Base-by-base conservation (phyloP, 2,113 vertebrate species). In the Rattus norvegicus region DNA sequence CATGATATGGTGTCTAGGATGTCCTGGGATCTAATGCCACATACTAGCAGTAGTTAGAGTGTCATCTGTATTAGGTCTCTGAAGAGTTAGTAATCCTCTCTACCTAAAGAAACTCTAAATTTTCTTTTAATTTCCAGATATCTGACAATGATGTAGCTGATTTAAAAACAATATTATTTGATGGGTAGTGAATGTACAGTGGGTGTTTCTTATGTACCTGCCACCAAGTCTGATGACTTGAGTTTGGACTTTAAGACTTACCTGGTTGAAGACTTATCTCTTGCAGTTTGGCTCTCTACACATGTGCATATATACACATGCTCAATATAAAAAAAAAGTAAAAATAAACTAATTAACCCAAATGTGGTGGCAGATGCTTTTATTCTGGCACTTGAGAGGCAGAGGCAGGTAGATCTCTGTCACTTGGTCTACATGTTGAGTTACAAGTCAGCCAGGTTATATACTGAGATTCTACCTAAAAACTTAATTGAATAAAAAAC, bases 41-140 rank as follows among this genome's bases (percentile, higher is more conserved):
- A 65, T 79, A 28, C 17, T 80, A 61, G 69, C 59, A 69, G 70
- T 61, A 69, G 22, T 70, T 92, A 52, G 16, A 47, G 56, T 30
- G 88, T 39, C 49, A 24, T 91, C 52, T 76, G 20, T 43, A 77
- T 77, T 87, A 92, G 12, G 17, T 90, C 28, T 93, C 47, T 85
- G 26, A 43, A 26, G 77, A 13, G 61, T 84, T 96, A 94, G 59
- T 83, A 81, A 93, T 54, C 14, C 7, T 61, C 70, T 43, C 90
- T 70, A 77, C 59, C 79, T 73, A 79, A 90, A 94, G 72, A 22
- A 75, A 65, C 28, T 92, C 47, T 6, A 85, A 19, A 52, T 70
- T 95, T 76, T 11, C n/a, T 39, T 26, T 91, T 89, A 77, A 69
- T 93, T 88, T 95, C 47, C 28, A 67, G 43, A 90, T 22, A 20